phyloP scores from a whole-genome alignment of 2,113 vertebrate species.

The Cervus canadensis region DNA sequence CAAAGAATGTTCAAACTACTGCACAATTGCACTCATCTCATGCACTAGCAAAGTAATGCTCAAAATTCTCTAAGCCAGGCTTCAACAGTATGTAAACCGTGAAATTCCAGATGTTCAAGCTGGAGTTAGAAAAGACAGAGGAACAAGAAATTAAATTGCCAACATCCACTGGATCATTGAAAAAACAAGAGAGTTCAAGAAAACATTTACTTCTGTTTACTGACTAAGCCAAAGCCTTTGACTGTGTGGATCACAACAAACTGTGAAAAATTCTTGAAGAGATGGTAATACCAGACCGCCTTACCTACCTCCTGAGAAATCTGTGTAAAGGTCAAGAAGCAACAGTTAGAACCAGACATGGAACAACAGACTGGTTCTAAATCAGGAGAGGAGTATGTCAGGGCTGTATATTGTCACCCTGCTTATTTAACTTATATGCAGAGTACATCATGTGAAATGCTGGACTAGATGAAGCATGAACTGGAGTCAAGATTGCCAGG shows the following conservation, averaged over 20 bases:
- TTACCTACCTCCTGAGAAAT: not conserved
- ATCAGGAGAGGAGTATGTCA: not conserved
- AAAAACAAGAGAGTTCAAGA: not conserved
- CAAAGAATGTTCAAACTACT: not conserved
- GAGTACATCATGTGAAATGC: not conserved
- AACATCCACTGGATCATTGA: not conserved
- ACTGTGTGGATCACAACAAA: not conserved
- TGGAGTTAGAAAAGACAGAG: not conserved
- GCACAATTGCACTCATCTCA: not conserved
- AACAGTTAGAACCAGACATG: not conserved
- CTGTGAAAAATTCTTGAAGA: not conserved
- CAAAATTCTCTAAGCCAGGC: not conserved
- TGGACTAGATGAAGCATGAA: not conserved
- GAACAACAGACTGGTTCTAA: not conserved
- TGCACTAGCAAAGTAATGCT: not conserved
- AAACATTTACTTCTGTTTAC: not conserved
- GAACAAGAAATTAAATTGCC: not conserved
- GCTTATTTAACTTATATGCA: not conserved
- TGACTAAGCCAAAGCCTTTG: not conserved
- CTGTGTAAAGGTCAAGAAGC: not conserved
- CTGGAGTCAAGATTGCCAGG: not conserved
- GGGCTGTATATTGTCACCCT: not conserved
- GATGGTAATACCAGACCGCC: not conserved
- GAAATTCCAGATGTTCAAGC: not conserved
- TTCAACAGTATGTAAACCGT: not conserved